Evolutionary conservation across 92 coral and sea anemone genomes (phyloP), one percentile per base, ranked within the genome.

Genomic region (Palythoa heliodiscus): DNA sequence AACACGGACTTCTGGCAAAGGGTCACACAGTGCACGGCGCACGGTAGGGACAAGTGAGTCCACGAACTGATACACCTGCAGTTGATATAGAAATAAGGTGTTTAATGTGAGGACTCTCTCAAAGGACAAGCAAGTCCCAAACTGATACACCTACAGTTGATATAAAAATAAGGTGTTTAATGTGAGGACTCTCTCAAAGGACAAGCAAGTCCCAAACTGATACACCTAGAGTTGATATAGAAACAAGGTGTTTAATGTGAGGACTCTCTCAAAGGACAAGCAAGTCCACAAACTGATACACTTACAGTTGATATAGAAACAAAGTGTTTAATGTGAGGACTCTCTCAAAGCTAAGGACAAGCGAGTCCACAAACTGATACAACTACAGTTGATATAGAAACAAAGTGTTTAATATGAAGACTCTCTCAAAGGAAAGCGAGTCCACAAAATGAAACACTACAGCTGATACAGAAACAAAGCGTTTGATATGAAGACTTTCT

Each of bases 1-100:
- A 67, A 71, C 87, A 14, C 99, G 95, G 3, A 96, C 99, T 76
- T 96, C 99, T 5, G 91, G 91, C 40, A 96, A 79, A 1, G 98
- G 98, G 69, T 96, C 99, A 82, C 95, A 94, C 80, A 96, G 87
- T 0, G 99, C 98, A 13, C 94, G 95, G 14, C 98, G 98, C 1
- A 96, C 99, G 25, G 99, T 96, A 71, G 96, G 98, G 12, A 96
- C 95, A 19, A 96, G 86, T 0, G 99, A 96, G 82, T 96, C 98
- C 19, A 96, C 97, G 75, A 94, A 94, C 83, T 91, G 93, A 7
- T 86, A 82, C 6, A 96, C 98, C 98, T 95, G 61, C n/a, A 8
- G 29, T 29, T 24, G 15, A 57, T 3, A 29, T 0, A 1, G 73
- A 12, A 24, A 69, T 8, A 13, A 14, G 10, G 8, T 24, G 16